These are phyloP conservation scores for Laspeyria flexula DNA, from an alignment of 2,888 invertebrate species.

Conservation along the genomic window DNA sequence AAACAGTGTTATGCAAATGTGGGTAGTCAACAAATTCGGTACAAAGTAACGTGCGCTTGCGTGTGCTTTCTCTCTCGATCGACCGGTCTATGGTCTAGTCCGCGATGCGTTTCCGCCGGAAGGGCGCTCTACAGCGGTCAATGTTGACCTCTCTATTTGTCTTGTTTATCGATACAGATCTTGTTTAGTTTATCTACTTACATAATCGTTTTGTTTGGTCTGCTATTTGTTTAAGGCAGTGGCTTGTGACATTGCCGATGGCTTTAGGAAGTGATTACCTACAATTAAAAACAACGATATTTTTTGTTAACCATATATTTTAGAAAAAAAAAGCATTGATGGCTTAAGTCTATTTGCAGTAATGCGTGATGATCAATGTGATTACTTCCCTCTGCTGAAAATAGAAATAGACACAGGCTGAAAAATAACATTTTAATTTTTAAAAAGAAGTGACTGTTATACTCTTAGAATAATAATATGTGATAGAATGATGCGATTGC, in stretches of 20 bases:
- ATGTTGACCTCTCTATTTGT: slow-evolving; percentile 32
- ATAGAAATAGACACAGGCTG: too few relatives aligned
- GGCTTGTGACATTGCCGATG: not conserved
- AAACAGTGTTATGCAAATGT: slow-evolving; percentile 34
- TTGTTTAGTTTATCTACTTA: slow-evolving; percentile 10
- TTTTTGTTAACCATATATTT: too few relatives aligned
- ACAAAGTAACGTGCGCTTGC: slow-evolving; percentile 26
- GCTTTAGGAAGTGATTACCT: too few relatives aligned
- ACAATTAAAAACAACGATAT: too few relatives aligned
- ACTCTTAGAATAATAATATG: too few relatives aligned
- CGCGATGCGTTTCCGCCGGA: slow-evolving; percentile 52
- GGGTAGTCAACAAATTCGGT: slow-evolving; percentile 43
- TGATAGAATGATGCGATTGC: too few relatives aligned
- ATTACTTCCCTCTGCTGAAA: too few relatives aligned
- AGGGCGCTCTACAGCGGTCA: slow-evolving; percentile 32
- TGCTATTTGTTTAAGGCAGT: slow-evolving; percentile 1
- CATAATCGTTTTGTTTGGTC: slow-evolving; percentile 7
- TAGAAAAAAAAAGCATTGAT: too few relatives aligned
- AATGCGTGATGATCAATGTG: too few relatives aligned
- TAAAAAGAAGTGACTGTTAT: too few relatives aligned
- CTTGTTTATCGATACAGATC: slow-evolving; percentile 23
- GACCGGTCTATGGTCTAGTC: slow-evolving; percentile 36
- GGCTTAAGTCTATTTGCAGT: too few relatives aligned
- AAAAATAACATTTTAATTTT: too few relatives aligned
- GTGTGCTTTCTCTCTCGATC: slow-evolving; percentile 66